Conservation (phyloP, 2,888 invertebrate species). For the Philonicus albiceps region DNA sequence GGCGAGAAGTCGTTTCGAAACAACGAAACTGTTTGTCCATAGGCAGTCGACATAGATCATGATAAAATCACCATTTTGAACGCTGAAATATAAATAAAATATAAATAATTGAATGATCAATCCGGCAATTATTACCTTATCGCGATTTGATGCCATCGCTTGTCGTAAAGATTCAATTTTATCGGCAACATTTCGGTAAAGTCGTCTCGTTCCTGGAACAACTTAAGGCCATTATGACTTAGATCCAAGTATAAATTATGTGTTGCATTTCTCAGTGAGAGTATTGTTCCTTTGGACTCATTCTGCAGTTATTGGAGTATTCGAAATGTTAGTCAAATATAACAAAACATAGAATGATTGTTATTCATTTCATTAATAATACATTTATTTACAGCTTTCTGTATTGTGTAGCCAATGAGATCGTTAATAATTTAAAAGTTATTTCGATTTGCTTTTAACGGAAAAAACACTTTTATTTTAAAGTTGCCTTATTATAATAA, state of each 20-base stretch:
- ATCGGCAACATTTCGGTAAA: slow-evolving; percentile 63
- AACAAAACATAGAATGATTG: background rate
- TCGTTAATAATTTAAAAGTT: no score
- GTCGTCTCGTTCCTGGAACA: slow-evolving; percentile 62
- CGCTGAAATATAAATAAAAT: slow-evolving; percentile 51
- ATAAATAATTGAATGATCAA: background rate
- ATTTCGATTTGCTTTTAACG: no score
- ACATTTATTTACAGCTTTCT: background rate
- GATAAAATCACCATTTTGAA: slow-evolving; percentile 63
- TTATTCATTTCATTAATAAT: background rate
- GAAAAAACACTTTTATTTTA: no score
- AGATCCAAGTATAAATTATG: slow-evolving; percentile 62
- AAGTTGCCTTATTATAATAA: no score
- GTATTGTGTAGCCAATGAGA: background rate
- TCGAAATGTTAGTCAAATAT: background rate
- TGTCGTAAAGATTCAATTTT: slow-evolving; percentile 63
- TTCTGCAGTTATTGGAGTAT: background rate
- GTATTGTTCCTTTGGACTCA: slow-evolving; percentile 9
- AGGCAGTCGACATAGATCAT: slow-evolving; percentile 62
- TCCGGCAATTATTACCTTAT: no score
- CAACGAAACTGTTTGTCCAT: slow-evolving; percentile 63
- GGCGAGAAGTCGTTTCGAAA: slow-evolving; percentile 61
- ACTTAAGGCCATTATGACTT: slow-evolving; percentile 58
- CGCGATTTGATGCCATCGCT: slow-evolving; percentile 64
- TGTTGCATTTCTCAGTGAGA: slow-evolving; percentile 60